These are phyloP conservation scores for Bufo gargarizans DNA, from an alignment of 2,113 vertebrate species.

Conservation along the genomic window DNA sequence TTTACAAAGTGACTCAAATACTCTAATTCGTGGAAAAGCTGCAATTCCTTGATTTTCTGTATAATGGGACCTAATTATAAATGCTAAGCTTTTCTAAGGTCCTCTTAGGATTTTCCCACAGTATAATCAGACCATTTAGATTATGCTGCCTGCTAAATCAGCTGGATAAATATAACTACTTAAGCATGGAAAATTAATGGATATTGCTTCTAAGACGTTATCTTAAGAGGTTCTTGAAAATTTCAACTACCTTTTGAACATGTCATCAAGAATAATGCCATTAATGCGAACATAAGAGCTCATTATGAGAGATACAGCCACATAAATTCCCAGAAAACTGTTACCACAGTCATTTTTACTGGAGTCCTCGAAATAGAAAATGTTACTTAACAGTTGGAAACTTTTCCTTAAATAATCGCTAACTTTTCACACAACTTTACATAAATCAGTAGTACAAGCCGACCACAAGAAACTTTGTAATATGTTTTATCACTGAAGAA, in stretches of 20 bases:
- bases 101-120: not conserved
- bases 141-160: slow-evolving; percentile 19
- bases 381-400: not conserved
- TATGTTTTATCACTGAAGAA: too few species aligned
- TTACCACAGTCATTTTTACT: not conserved
- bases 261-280: slow-evolving; percentile 11
- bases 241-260: slow-evolving; percentile 6
- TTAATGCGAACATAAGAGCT: not conserved
- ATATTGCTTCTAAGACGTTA: slow-evolving; percentile 9
- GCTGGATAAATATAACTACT: not conserved
- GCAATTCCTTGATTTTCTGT: not conserved
- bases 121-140: slow-evolving; percentile 38
- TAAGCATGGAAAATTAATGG: slow-evolving; percentile 16
- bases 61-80: not conserved
- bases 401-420: not conserved
- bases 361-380: not conserved
- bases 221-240: slow-evolving; percentile 30
- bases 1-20: not conserved
- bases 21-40: not conserved
- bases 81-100: not conserved
- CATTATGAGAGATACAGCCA: not conserved
- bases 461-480: too few species aligned
- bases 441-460: too few species aligned
- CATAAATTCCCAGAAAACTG: not conserved
- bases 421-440: too few species aligned